phyloP scores from a whole-genome alignment of 1,140 invertebrate genomes.

The Holotrichia oblita region DNA sequence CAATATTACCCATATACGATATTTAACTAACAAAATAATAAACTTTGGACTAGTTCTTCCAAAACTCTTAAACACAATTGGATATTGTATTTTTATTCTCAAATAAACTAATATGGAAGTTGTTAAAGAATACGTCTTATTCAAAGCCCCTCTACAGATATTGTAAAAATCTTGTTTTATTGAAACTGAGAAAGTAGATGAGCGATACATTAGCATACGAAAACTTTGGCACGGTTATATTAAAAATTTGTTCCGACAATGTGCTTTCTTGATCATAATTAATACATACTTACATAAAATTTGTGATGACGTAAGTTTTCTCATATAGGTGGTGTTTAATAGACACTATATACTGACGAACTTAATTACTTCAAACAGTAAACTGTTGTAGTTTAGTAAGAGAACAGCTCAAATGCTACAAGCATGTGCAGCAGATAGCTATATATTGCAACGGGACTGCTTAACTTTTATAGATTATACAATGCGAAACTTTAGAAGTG shows the following conservation, averaged over 20 bases:
- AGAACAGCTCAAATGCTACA: not conserved
- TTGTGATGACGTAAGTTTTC: not conserved
- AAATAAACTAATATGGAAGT: no score
- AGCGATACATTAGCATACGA: not conserved
- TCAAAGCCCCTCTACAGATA: no score
- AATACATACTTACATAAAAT: not conserved
- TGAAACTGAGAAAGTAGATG: no score
- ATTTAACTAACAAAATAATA: no score
- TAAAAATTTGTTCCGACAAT: not conserved
- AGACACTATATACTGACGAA: not conserved
- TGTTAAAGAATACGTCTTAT: no score
- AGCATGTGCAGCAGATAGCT: not conserved
- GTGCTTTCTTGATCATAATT: not conserved
- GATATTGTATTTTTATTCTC: no score
- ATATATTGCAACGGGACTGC: not conserved
- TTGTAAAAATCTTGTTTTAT: no score
- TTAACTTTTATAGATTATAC: slow-evolving; percentile 2
- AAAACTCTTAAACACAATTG: no score
- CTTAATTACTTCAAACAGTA: not conserved
- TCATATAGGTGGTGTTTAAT: not conserved
- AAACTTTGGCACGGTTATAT: not conserved
- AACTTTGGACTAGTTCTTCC: no score
- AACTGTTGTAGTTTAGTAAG: not conserved
- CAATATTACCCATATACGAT: no score
- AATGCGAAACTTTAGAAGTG: not conserved